Conservation (phyloP, 2,113 vertebrate genomes). For the Cryptomyrus ogoouensis region DNA sequence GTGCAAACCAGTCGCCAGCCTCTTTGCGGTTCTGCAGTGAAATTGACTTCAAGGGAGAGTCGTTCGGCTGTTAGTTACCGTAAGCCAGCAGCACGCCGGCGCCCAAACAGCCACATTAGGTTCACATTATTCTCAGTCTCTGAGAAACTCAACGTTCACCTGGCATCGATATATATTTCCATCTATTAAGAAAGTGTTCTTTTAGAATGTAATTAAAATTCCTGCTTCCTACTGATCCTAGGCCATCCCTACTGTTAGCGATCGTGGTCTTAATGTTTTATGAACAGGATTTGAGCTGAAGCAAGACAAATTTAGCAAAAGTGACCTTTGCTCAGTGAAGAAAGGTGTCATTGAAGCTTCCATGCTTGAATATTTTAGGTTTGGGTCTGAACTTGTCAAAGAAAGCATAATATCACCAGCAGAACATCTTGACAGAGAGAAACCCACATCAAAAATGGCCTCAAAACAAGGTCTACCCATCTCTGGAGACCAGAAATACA, state of each 20-base stretch:
- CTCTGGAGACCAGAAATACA: neutral
- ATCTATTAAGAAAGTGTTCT: conserved; percentile 23
- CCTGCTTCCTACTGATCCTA: neutral
- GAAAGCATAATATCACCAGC: neutral
- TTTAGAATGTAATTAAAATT: conserved; percentile 6
- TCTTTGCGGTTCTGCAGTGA: conserved; percentile 20
- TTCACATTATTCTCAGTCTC: conserved; percentile 12
- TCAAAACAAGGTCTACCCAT: neutral
- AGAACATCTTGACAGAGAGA: neutral
- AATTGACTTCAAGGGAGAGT: conserved; percentile 20
- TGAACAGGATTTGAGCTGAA: neutral
- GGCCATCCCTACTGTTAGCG: neutral
- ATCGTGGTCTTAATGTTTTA: neutral
- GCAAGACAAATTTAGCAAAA: neutral
- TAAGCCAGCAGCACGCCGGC: neutral
- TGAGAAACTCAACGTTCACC: neutral
- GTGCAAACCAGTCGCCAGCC: neutral
- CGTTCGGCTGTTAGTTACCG: conserved; percentile 8
- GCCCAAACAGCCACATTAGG: conserved; percentile 15
- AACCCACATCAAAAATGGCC: neutral
- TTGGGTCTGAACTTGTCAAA: neutral
- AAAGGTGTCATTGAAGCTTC: neutral
- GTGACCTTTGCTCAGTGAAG: neutral
- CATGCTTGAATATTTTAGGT: neutral
- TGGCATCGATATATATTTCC: conserved; percentile 20